Evolutionary conservation across 2,888 invertebrate species (phyloP), one percentile per base, ranked within the genome.

Genomic region (Nebria brevicollis): DNA sequence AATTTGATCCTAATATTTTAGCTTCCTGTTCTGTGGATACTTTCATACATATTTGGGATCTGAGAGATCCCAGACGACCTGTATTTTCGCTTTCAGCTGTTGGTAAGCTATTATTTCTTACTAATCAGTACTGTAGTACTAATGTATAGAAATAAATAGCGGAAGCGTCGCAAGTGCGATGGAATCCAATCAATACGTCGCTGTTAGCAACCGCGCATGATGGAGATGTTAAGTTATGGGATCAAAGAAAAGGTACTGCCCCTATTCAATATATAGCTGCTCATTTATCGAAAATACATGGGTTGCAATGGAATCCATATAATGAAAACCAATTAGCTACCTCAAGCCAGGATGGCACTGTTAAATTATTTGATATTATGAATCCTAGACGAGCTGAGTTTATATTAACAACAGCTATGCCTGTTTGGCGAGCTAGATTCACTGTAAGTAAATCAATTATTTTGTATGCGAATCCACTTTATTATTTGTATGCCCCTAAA

Each of bases 191-290:
- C 75, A 95, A 95, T 1, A 92, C 94, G 0, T 92, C 97, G 87
- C 91, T 96, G 83, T 91, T 98, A 84, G 98, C 98, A 1, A 98
- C 98, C 72, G 96, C 98, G 4, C 98, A 98, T 88, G 98, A 98
- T 87, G 98, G 97, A 1, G 98, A 98, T 89, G 94, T 98, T 3
- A 95, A 98, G 88, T 93, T 98, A 84, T 98, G 98, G 98, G 98
- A 98, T 88, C 95, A 96, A 84, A 92, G 98, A 83, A 97, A 97
- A 90, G 93, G 94, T 83, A 93, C 94, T 75, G 92, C 95, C 77
- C 98, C 98, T 0, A 92, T 97, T 2, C 96, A 97, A 87, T 98
- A 98, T 86, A 96, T 98, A 85, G 95, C 98, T 34, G 98, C 98
- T 3, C 98, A 98, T 90, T 90, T 97, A 82, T 92, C 94, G 43